These are phyloP conservation scores for Corynorhinus townsendii DNA, from an alignment of 2,113 vertebrate genomes.

Conservation along the genomic window DNA sequence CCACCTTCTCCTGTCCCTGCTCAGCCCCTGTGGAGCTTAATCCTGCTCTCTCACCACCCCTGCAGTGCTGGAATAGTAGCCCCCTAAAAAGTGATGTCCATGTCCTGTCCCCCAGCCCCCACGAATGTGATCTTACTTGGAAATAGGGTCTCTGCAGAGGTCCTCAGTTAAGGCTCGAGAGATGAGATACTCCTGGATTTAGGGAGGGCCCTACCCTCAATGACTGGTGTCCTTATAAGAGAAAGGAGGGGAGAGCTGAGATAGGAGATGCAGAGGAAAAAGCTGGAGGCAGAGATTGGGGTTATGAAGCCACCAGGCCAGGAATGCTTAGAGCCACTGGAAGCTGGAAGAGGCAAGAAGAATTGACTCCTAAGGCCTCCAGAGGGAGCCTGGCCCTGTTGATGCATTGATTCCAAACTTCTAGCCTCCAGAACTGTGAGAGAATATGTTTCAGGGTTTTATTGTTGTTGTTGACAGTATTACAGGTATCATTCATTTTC, in stretches of 20 bases:
- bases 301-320: neutral
- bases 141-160: neutral
- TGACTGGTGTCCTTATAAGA: too few relatives aligned
- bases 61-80: neutral
- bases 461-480: too few relatives aligned
- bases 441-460: neutral
- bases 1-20: neutral
- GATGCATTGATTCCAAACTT: too few relatives aligned
- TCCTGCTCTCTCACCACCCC: neutral
- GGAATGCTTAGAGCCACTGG: neutral
- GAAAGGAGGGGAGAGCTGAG: neutral
- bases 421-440: neutral
- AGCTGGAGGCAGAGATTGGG: neutral
- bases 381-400: neutral
- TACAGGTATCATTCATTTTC: too few relatives aligned
- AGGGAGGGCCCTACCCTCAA: neutral
- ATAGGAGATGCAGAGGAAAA: neutral
- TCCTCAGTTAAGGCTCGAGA: neutral
- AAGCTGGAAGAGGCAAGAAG: neutral
- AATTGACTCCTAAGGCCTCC: neutral
- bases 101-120: neutral
- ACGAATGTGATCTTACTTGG: neutral
- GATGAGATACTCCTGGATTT: neutral
- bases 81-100: accelerated
- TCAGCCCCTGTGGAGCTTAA: neutral